Conservation (phyloP, 1,140 invertebrate genomes). For the Pseudomyrmex gracilis region DNA sequence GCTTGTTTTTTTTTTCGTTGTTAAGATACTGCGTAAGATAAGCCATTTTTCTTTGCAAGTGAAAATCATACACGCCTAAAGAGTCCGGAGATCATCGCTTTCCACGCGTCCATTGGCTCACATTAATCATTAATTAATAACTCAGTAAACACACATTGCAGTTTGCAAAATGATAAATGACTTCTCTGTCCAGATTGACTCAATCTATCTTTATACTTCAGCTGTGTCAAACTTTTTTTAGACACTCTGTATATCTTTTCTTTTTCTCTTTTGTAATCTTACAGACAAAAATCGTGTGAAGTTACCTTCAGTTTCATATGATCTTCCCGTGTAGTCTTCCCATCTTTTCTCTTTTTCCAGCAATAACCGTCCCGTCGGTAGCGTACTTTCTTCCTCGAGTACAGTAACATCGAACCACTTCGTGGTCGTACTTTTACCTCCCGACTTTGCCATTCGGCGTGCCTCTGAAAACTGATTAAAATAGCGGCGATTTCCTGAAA, state of each 20-base stretch:
- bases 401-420: constrained; percentile 98
- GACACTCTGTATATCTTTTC: neutral
- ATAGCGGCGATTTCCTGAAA: constrained; percentile 98
- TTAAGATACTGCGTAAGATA: no score
- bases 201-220: no score
- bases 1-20: no score
- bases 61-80: no score
- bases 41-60: no score
- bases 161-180: no score
- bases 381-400: constrained; percentile 97
- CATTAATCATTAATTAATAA: no score
- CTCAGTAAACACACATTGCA: no score
- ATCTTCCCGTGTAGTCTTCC: constrained; percentile 98
- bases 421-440: constrained; percentile 99
- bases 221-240: neutral
- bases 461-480: constrained; percentile 98
- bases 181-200: no score
- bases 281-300: neutral
- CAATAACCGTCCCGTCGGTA: constrained; percentile 99
- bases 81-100: no score
- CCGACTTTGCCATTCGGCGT: constrained; percentile 98
- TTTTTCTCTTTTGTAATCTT: neutral
- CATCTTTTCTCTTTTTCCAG: constrained; percentile 99
- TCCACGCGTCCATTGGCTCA: no score
- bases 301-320: constrained; percentile 99